Evolutionary conservation across 2,113 vertebrate genomes (phyloP), one percentile per base, ranked within the genome.

Genomic region (Prolemur simus): DNA sequence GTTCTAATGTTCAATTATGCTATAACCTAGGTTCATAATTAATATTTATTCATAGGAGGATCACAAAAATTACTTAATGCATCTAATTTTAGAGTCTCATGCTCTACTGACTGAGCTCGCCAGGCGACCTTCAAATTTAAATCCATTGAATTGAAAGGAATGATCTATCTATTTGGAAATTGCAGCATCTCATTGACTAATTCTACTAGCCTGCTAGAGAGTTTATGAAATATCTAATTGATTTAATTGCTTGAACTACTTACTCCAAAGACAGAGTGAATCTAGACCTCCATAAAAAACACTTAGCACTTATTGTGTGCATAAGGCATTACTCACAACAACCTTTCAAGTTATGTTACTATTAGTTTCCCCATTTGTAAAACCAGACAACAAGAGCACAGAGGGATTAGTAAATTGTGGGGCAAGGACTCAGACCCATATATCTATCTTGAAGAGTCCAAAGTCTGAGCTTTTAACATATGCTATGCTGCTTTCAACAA

Each of bases 11-110:
- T 69, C 37, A 76, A 6, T 45, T 74, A 84, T 47, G 21, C 27
- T 74, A 8, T 39, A 25, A 56, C 2, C 8, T 71, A 52, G 9
- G 14, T 49, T 83, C 18, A 11, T 20, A 12, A 89, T 56, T 34
- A 92, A 58, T 76, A 74, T 87, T 89, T 74, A 84, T 94, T 77
- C 10, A 66, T 87, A n/a, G 23, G 18, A 92, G 37, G 86, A 89
- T 47, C 68, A 69, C 52, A 60, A 85, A 52, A 45, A 11, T 78
- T 93, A 73, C 60, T 84, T 89, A 84, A 89, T 42, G 39, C 2
- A 56, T 39, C 39, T 71, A 56, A 60, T 56, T 56, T 56, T 20
- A 56, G 54, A 56, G 54, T 56, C 54, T 56, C 54, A 56, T 56
- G 54, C 54, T 56, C 54, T 20, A 21, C 54, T 21, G 54, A 56